A percentile compares a stretch with the other conserved stretches of the same genome.
Conservation (phyloP, 2,113 vertebrate genomes). For the Lepus americanus region DNA sequence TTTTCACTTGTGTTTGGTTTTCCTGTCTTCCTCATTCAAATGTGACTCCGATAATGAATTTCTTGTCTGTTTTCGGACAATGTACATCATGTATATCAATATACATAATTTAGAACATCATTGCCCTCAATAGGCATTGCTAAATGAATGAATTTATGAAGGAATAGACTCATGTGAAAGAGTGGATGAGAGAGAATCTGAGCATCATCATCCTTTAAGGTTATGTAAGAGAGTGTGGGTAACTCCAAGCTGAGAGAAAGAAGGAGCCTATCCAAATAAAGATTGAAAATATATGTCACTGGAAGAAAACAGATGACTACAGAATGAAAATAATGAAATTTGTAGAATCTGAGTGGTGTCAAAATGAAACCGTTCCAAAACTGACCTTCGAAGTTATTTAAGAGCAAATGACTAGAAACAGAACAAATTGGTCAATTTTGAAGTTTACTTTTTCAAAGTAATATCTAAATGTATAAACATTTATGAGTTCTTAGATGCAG, state of each 20-base stretch:
- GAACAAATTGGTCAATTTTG: not conserved
- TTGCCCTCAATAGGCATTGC: not conserved
- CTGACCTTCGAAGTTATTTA: not conserved
- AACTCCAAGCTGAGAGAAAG: not conserved
- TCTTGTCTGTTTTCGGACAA: constrained; percentile 11
- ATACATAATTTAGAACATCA: no score
- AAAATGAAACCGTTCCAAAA: not conserved
- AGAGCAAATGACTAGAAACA: not conserved
- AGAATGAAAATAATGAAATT: not conserved
- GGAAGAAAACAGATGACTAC: not conserved
- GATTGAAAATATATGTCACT: not conserved
- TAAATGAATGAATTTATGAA: not conserved
- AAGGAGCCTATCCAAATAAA: not conserved
- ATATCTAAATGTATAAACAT: no score
- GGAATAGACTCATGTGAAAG: not conserved
- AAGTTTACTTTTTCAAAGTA: not conserved
- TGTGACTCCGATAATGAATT: not conserved
- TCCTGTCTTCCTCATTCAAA: not conserved
- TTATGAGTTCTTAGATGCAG: not conserved
- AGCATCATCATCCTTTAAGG: not conserved
- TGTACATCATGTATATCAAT: not conserved
- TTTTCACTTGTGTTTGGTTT: not conserved
- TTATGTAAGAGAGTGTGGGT: not conserved
- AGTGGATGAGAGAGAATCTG: not conserved
- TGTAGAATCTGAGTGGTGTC: constrained; percentile 21